These are phyloP conservation scores for Scarus forsteni DNA, from an alignment of 2,797 vertebrate species.

Conservation along the genomic window DNA sequence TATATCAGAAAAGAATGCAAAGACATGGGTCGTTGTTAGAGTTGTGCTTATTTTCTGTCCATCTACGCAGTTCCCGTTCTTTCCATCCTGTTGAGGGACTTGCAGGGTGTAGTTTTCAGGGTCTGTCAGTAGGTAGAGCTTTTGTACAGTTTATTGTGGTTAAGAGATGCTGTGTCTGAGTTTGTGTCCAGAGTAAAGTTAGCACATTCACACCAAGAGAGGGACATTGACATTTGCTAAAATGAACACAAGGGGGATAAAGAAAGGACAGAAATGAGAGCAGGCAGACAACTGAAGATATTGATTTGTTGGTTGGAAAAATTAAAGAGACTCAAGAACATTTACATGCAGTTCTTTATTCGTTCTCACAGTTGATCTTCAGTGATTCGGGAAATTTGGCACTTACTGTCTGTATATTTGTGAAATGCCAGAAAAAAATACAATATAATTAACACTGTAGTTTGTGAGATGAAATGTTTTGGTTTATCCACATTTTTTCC, in stretches of 20 bases:
- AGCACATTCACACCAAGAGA: slow-evolving; percentile 11
- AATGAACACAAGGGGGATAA: not conserved
- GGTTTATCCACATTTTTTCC: too few relatives aligned
- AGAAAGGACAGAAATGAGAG: slow-evolving; percentile 31
- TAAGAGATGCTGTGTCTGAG: slow-evolving; percentile 44
- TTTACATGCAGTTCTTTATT: too few relatives aligned
- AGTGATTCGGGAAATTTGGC: too few relatives aligned
- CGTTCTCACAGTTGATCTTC: too few relatives aligned
- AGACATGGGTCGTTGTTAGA: too few relatives aligned
- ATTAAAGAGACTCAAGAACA: not conserved
- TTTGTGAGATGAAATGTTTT: too few relatives aligned
- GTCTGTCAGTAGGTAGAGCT: slow-evolving; percentile 37
- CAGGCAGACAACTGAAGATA: slow-evolving; percentile 45
- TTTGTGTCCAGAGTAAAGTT: slow-evolving; percentile 5
- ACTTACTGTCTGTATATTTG: too few relatives aligned
- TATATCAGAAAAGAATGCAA: too few relatives aligned
- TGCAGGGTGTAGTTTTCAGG: not conserved
- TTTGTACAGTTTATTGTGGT: not conserved
- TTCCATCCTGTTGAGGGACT: not conserved
- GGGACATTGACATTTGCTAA: slow-evolving; percentile 1
- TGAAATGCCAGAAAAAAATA: too few relatives aligned
- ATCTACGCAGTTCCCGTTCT: not conserved
- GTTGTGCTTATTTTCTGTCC: too few relatives aligned
- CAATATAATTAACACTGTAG: too few relatives aligned
- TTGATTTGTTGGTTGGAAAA: not conserved